Evolutionary conservation across 2,113 vertebrate genomes (phyloP), one percentile per base, ranked within the genome.

Genomic region (Sorex araneus): DNA sequence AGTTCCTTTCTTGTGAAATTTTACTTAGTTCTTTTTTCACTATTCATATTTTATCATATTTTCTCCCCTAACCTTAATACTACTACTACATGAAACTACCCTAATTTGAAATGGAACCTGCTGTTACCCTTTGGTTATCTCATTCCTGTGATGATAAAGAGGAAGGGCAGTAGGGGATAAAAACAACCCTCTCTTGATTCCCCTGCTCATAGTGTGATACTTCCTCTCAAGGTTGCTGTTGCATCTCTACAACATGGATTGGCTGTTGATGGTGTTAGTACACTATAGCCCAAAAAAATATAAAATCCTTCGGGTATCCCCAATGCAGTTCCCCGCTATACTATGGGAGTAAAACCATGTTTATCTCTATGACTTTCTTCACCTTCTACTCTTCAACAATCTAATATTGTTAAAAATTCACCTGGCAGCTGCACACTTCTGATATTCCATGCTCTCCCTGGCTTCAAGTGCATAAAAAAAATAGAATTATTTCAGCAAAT

Each of bases 41-140:
- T 85, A 27, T 85, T 94, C 30, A 54, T 64, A 54, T 79, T 77
- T 91, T 27, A 66, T 77, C 1, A 60, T 86, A 76, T 66, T 80
- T 75, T 21, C 2, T 34, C 25, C 30, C 1, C 27, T 54, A 81
- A 74, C 3, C 16, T 80, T 66, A 84, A 2, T 23, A 43, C 19
- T 75, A 10, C 3, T 19, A 23, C n/a, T 45, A 76, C 10, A n/a
- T 79, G 77, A 81, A 57, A 18, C 32, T 15, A 71, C 1, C 6
- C 32, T 90, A 50, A 82, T 40, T 45, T 45, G n/a, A 88, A 82
- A 54, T 79, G 12, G 2, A 86, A 85, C 1, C 3, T 71, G n/a
- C 34, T n/a, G 23, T 70, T 87, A 12, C 25, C 3, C 60, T 71
- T 84, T 43, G 0, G 28, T 54, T 27, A 18, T 11, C 11, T 19